Percentiles rank a stretch among this genome's conserved stretches.
These are phyloP conservation scores for Antheraea assamensis DNA, from an alignment of 2,888 invertebrate species.

Conservation along the genomic window DNA sequence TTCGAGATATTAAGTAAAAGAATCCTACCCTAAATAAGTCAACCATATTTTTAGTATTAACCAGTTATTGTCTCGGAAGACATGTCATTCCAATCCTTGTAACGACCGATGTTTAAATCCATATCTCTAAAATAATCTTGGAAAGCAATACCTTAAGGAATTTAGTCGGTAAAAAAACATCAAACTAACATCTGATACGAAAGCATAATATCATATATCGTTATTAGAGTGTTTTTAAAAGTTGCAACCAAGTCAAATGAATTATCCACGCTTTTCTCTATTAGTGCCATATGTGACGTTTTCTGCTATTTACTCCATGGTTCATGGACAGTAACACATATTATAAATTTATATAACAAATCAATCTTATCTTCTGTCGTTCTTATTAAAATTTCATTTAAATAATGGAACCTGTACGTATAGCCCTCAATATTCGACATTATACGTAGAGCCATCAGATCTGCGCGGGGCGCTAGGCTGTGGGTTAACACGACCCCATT, in stretches of 20 bases:
- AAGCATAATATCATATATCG: neutral
- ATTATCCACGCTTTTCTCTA: neutral
- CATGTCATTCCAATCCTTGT: no score
- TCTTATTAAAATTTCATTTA: neutral
- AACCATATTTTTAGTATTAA: no score
- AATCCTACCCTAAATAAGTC: no score
- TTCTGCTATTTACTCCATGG: no score
- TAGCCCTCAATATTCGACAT: neutral
- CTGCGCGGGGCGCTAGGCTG: neutral
- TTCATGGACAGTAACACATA: neutral
- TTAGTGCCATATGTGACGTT: neutral
- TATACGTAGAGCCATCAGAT: neutral
- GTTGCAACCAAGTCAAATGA: neutral
- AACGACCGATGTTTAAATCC: no score
- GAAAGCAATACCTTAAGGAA: neutral
- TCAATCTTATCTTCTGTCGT: neutral
- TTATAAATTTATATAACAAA: neutral
- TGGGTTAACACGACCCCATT: conserved; percentile 7
- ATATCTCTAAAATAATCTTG: no score
- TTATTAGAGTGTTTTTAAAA: neutral
- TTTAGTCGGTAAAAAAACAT: neutral
- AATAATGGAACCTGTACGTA: neutral
- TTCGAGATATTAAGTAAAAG: no score
- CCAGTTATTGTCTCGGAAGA: no score
- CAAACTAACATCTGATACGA: neutral